Base-by-base conservation (phyloP, 2,113 vertebrate genomes). In the Eubucco bourcierii region DNA sequence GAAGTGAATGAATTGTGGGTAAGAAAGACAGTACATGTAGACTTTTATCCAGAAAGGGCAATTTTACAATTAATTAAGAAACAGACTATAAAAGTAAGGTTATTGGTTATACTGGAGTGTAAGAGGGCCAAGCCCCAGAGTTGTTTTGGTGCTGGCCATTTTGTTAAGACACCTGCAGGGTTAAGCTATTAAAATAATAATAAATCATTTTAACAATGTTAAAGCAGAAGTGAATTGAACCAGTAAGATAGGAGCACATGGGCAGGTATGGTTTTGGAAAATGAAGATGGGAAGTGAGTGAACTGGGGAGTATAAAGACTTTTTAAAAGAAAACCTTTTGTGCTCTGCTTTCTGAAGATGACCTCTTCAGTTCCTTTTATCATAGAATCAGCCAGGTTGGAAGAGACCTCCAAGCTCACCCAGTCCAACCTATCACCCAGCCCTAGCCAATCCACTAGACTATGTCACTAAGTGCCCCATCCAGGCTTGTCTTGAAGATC, bases 1-100 rank as follows among this genome's bases (percentile, higher is more conserved):
- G 50, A 90, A 90, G 53, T 71, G 70, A 94, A 83, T 88, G 90
- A 90, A 85, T 80, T 84, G 71, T 93, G 47, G 80, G 68, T 82
- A 91, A 87, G 65, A 83, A 90, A 87, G 61, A 83, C 4, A 27
- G 33, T 67, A 64, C 33, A 68, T 9, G 29, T 41, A 91, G 41
- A 71, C 80, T 93, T 90, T 86, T 90, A 91, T 31, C 17, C 58
- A 91, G 88, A 88, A 95, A 91, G 39, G 15, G 17, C 15, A 83
- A 80, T 83, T 94, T 90, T 80, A 27, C 33, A 74, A 34, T 65
- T 88, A 91, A 91, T 90, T 91, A 83, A 58, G 31, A 34, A 88
- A 78, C 34, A 71, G 24, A 39, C n/a, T 58, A 53, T 64, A 67
- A 90, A 84, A 74, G 52, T 56, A 82, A 76, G 29, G n/a, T 74